Conservation (phyloP, 2,888 invertebrate genomes). For the Encarsia formosa region DNA sequence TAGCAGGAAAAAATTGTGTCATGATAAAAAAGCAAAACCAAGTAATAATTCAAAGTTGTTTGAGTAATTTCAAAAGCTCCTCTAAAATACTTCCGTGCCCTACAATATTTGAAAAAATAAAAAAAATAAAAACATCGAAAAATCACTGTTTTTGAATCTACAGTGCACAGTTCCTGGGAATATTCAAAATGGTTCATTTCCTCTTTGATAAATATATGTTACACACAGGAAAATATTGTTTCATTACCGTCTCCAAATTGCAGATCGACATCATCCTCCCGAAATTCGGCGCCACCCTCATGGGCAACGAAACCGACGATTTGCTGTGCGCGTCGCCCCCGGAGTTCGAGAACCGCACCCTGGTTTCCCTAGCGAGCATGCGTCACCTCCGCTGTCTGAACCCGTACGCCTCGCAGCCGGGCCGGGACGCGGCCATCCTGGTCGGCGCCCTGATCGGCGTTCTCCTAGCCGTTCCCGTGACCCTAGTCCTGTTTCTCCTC, state of each 20-base stretch:
- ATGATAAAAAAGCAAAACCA: too few species aligned
- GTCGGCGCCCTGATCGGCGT: slow-evolving; percentile 67
- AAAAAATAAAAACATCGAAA: too few species aligned
- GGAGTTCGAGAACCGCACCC: slow-evolving; percentile 60
- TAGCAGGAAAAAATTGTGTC: too few species aligned
- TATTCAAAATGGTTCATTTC: too few species aligned
- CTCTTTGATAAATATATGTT: too few species aligned
- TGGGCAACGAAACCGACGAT: slow-evolving; percentile 29
- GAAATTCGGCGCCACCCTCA: slow-evolving; percentile 32
- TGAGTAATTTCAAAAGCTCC: too few species aligned
- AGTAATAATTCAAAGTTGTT: too few species aligned
- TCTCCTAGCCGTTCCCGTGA: slow-evolving; percentile 64
- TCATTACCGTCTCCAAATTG: background rate
- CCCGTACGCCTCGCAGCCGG: slow-evolving; percentile 61
- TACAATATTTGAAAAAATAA: too few species aligned
- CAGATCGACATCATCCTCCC: slow-evolving; percentile 41
- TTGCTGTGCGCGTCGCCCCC: slow-evolving; percentile 64
- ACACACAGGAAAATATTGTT: background rate
- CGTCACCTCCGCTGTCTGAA: slow-evolving; percentile 66
- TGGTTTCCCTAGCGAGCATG: slow-evolving; percentile 56
- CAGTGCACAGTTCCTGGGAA: too few species aligned
- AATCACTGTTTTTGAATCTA: too few species aligned
- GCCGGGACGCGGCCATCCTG: slow-evolving; percentile 65
- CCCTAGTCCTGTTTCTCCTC: slow-evolving; percentile 58
- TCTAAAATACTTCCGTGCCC: too few species aligned